Evolutionary conservation across 2,888 invertebrate genomes (phyloP), one percentile per base, ranked within the genome.

Genomic region (Scaeva pyrastri): DNA sequence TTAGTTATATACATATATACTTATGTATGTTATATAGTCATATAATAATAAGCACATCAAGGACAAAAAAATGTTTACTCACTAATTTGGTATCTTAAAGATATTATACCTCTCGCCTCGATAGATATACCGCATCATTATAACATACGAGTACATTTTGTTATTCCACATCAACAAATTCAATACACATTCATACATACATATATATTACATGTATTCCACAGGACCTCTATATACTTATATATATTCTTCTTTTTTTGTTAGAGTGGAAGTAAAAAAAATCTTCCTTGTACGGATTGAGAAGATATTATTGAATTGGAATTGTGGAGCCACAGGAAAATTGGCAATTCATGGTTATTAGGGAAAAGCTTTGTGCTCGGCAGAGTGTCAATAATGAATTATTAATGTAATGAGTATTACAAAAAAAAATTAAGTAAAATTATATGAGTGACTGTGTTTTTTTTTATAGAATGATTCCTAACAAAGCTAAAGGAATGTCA

Each of bases 151-250:
- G n/a, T n/a, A n/a, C n/a, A 52, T 23, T 26, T 26, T n/a, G 14
- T 52, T 52, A 21, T 52, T 52, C 50, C 50, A 52, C 50, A 52
- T 52, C 26, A 52, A n/a, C n/a, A 26, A 52, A 52, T 21, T n/a
- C n/a, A n/a, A n/a, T n/a, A n/a, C n/a, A n/a, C n/a, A n/a, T n/a
- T n/a, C n/a, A n/a, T n/a, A n/a, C n/a, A n/a, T n/a, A n/a, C n/a
- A n/a, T n/a, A n/a, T n/a, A n/a, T n/a, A n/a, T n/a, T n/a, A n/a
- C n/a, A n/a, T 31, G 8, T 31, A 31, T 31, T 31, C 6, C 8
- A 31, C 31, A 31, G 31, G 8, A 31, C 5, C 31, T 31, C 31
- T 7, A 31, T 31, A 31, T 31, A 2, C 8, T 2, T 5, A 8
- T 31, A 31, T 31, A 8, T 31, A n/a, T n/a, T n/a, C n/a, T 31